phyloP scores from a whole-genome alignment of 1,140 invertebrate species.

The Thaumatotibia leucotreta region DNA sequence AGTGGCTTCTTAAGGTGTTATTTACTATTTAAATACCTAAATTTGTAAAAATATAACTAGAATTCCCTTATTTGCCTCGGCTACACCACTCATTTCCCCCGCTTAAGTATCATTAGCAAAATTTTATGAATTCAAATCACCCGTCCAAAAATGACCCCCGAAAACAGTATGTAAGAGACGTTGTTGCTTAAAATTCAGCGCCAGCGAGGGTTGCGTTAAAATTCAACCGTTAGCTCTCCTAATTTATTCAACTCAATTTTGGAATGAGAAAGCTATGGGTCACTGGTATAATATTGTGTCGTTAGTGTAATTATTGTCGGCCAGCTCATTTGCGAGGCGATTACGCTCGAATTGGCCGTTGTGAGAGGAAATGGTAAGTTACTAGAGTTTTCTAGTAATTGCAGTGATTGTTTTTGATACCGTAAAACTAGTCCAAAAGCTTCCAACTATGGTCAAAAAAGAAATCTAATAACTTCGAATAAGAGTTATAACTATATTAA shows the following conservation, averaged over 20 bases:
- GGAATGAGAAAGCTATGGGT: background rate
- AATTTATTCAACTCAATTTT: conserved; percentile 1
- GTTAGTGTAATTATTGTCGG: background rate
- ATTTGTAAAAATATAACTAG: too few species aligned
- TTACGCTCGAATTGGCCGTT: background rate
- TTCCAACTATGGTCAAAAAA: too few species aligned
- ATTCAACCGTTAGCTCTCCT: background rate
- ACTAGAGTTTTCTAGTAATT: too few species aligned
- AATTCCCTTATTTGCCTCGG: background rate
- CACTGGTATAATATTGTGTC: background rate
- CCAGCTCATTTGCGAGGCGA: background rate
- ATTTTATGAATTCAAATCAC: background rate
- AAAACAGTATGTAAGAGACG: background rate
- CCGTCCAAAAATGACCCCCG: background rate
- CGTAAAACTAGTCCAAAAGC: too few species aligned
- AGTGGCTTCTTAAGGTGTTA: too few species aligned
- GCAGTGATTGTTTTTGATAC: too few species aligned
- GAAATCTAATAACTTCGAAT: too few species aligned
- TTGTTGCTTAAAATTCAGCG: background rate
- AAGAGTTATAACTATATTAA: too few species aligned
- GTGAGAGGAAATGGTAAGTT: too few species aligned
- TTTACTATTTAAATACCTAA: too few species aligned
- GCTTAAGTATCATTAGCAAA: background rate
- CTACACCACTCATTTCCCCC: background rate
- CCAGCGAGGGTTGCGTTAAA: background rate